Conservation (phyloP, 23 tunicate genomes). For the Trididemnum nubilum region DNA sequence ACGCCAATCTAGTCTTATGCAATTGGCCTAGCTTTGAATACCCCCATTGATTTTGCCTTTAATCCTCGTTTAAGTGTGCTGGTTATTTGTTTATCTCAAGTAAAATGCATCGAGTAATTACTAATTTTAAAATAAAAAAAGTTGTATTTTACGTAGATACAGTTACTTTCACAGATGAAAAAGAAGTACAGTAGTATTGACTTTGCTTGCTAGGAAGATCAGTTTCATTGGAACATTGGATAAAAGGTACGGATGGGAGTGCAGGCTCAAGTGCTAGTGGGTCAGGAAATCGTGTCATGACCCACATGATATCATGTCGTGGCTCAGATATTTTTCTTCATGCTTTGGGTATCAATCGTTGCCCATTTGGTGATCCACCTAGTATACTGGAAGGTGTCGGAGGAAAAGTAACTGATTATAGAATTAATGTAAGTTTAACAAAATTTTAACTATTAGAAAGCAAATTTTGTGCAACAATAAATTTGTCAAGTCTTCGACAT, state of each 20-base stretch:
- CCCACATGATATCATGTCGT: conserved; percentile 89
- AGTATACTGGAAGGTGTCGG: conserved; percentile 59
- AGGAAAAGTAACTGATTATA: conserved; percentile 83
- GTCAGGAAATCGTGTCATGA: conserved; percentile 38
- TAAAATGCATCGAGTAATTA: too few species aligned
- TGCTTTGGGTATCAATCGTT: conserved; percentile 55
- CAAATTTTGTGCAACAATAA: not conserved
- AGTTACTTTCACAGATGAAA: too few species aligned
- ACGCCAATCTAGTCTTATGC: too few species aligned
- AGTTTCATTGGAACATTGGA: conserved; percentile 86
- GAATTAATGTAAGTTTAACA: conserved; percentile 64
- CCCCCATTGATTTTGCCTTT: too few species aligned
- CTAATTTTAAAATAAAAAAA: too few species aligned
- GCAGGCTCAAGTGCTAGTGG: conserved; percentile 45
- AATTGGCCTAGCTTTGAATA: too few species aligned
- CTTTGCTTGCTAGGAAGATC: conserved; percentile 89
- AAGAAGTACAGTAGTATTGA: too few species aligned
- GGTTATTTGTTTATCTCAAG: too few species aligned
- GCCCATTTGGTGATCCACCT: conserved; percentile 91
- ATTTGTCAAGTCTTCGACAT: not conserved
- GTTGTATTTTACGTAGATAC: too few species aligned
- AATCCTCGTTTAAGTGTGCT: too few species aligned
- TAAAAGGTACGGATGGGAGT: conserved; percentile 51
- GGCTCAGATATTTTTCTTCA: conserved; percentile 91
- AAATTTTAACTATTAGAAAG: not conserved